Conservation (phyloP, 1,140 invertebrate genomes). For the Lepidurus arcticus region DNA sequence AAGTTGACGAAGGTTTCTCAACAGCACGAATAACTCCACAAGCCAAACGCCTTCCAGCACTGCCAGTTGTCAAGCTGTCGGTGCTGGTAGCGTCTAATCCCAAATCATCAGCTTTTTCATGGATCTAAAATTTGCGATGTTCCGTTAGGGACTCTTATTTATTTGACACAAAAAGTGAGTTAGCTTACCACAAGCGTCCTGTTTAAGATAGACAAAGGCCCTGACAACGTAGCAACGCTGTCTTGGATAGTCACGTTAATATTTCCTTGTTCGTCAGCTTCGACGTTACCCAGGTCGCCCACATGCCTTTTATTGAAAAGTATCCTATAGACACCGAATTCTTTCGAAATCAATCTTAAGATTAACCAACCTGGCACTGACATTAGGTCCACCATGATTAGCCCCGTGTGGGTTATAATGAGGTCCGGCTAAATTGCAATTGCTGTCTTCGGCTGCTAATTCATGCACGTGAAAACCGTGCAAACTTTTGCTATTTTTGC, state of each 20-base stretch:
- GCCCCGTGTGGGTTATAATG: conserved; percentile 89
- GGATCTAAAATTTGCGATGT: not conserved
- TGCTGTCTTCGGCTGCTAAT: conserved; percentile 23
- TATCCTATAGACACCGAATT: not conserved
- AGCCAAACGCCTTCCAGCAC: conserved; percentile 67
- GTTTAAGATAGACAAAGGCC: conserved; percentile 37
- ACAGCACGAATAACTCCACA: conserved; percentile 62
- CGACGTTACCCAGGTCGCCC: conserved; percentile 51
- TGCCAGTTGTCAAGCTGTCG: conserved; percentile 56
- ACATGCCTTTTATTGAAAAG: conserved; percentile 42
- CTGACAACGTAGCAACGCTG: conserved; percentile 41
- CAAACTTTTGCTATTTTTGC: not conserved
- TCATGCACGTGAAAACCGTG: conserved; percentile 34
- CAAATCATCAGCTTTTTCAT: conserved; percentile 33
- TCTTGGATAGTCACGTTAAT: conserved; percentile 46
- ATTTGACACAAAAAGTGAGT: not conserved
- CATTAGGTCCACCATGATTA: conserved; percentile 78
- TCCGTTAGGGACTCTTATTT: no score
- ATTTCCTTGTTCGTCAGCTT: conserved; percentile 42
- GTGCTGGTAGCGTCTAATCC: conserved; percentile 19
- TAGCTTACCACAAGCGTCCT: conserved; percentile 31
- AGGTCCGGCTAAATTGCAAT: conserved; percentile 61
- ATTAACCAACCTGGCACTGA: conserved; percentile 44
- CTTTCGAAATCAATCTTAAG: not conserved
- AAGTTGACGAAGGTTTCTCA: not conserved